A percentile compares a stretch with the other conserved stretches of the same genome.
Evolutionary conservation across 2,888 invertebrate genomes (phyloP).

Genomic region (Autographa pulchrina): DNA sequence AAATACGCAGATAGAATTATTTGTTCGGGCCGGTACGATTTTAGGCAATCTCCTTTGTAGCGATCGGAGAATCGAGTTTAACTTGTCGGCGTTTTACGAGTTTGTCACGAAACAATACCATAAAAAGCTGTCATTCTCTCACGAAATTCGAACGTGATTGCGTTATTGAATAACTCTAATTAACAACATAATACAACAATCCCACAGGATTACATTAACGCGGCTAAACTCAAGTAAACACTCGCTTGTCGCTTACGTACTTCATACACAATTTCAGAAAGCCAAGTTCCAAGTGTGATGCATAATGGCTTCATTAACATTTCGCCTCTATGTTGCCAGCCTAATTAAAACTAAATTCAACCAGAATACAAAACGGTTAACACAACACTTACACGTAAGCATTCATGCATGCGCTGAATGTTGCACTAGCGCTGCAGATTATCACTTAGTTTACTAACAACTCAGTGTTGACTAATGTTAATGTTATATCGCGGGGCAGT

Average conservation of each 20-base stretch:
- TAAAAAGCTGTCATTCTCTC: constrained; percentile 22
- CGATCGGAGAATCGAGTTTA: constrained; percentile 27
- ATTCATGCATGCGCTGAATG: constrained; percentile 22
- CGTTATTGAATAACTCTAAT: constrained; percentile 29
- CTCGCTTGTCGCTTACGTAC: neutral
- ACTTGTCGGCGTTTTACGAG: constrained; percentile 28
- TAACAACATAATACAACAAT: neutral
- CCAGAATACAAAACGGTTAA: constrained; percentile 25
- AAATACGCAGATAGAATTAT: constrained; percentile 54
- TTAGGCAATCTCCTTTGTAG: constrained; percentile 43
- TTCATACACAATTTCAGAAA: constrained; percentile 18
- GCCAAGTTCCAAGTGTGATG: constrained; percentile 15
- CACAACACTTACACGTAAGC: constrained; percentile 16
- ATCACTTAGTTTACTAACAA: constrained; percentile 44
- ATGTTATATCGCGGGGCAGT: constrained; percentile 27
- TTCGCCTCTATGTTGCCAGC: constrained; percentile 19
- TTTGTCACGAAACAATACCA: constrained; percentile 19
- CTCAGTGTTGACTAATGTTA: constrained; percentile 29
- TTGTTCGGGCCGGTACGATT: constrained; percentile 46
- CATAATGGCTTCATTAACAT: constrained; percentile 25
- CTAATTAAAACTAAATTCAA: constrained; percentile 43
- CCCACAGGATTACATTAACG: neutral
- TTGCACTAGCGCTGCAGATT: constrained; percentile 23
- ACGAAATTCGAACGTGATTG: constrained; percentile 28
- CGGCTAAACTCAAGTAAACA: neutral